Conservation (phyloP, 2,113 vertebrate genomes). For the Melanostigma gelatinosum region DNA sequence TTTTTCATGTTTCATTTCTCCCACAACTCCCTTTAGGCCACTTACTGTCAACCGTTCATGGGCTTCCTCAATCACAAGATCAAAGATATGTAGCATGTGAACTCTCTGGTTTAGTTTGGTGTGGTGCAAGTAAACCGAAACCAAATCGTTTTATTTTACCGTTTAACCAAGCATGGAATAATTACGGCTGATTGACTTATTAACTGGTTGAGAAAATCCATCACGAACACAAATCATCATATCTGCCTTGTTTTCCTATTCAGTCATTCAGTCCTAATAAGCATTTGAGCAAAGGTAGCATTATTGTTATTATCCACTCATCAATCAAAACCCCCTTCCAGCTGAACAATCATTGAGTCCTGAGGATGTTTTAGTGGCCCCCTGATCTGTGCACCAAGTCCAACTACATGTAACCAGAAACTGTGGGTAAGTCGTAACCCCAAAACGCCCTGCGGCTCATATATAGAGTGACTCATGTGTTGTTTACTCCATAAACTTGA, state of each 20-base stretch:
- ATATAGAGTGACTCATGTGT: conserved; percentile 24
- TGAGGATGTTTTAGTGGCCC: not conserved
- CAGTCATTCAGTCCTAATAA: not conserved
- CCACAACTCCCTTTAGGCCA: not conserved
- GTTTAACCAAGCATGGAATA: not conserved
- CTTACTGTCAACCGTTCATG: conserved; percentile 7
- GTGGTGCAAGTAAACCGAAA: not conserved
- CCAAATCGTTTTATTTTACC: not conserved
- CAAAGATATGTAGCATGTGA: not conserved
- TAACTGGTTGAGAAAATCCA: not conserved
- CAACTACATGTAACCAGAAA: conserved; percentile 7
- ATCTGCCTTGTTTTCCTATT: not conserved
- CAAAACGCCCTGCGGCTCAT: conserved; percentile 16
- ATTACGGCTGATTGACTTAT: not conserved
- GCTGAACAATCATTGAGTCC: conserved; percentile 1
- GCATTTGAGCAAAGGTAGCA: not conserved
- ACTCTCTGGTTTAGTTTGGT: not conserved
- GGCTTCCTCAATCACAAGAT: not conserved
- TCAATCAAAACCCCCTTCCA: not conserved
- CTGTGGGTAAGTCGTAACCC: conserved; percentile 2
- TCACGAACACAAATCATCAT: not conserved
- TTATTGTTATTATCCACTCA: not conserved
- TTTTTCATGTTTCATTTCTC: conserved; percentile 3
- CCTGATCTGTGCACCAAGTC: not conserved
- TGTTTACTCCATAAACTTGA: conserved; percentile 55